Evolutionary conservation across 2,113 vertebrate genomes (phyloP).

Genomic region (Trochalopteron elliotii): DNA sequence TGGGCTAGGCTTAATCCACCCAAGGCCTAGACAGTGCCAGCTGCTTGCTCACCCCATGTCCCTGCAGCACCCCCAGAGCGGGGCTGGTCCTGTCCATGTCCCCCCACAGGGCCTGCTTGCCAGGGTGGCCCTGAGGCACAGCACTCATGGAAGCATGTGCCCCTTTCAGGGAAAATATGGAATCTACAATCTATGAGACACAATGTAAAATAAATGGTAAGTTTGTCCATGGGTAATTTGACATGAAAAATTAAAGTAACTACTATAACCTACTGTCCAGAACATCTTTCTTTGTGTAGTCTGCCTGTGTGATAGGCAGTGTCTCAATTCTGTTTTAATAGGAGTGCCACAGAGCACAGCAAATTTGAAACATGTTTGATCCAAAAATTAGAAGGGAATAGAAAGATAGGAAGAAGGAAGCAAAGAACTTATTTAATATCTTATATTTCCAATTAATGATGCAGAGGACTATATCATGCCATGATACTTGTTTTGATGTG

Average conservation of each 20-base stretch:
- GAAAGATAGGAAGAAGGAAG: background rate
- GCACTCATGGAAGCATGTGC: background rate
- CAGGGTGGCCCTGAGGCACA: background rate
- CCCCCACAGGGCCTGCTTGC: accelerated
- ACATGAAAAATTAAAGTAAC: background rate
- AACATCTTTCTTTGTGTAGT: background rate
- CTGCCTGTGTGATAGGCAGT: background rate
- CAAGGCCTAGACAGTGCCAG: accelerated
- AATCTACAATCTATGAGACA: background rate
- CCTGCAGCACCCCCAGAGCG: accelerated
- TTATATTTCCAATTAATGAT: background rate
- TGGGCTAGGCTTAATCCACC: accelerated
- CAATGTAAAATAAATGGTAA: background rate
- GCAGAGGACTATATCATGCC: background rate
- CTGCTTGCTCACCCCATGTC: accelerated
- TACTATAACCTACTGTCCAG: background rate
- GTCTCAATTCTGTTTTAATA: background rate
- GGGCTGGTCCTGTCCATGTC: accelerated
- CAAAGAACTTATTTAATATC: background rate
- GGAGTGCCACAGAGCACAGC: background rate
- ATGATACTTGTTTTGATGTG: background rate
- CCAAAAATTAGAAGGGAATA: background rate
- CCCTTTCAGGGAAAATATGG: background rate
- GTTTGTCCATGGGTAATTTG: background rate
- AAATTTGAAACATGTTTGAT: background rate